phyloP scores from a whole-genome alignment of 2,888 invertebrate genomes.

The Philopedon plagiatum region DNA sequence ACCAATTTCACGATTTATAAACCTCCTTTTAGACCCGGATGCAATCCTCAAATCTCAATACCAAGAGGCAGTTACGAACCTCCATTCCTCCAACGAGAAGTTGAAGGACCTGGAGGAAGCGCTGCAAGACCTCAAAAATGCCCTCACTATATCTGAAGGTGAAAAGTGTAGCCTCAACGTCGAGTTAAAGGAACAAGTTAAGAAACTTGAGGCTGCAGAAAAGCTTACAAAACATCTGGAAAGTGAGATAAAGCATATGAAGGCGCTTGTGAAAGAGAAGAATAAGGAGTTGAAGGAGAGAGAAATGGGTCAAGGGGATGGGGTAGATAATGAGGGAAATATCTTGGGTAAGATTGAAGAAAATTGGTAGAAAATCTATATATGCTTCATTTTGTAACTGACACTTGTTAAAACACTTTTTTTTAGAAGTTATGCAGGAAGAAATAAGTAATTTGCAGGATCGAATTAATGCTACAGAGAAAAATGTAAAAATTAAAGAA shows the following conservation, averaged over 20 bases:
- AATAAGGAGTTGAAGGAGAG: not conserved
- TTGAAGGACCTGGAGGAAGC: constrained; percentile 52
- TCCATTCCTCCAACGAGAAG: constrained; percentile 52
- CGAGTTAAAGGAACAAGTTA: constrained; percentile 50
- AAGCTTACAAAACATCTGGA: constrained; percentile 19
- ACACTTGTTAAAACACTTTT: not conserved
- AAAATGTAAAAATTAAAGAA: not conserved
- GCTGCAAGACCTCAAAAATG: constrained; percentile 54
- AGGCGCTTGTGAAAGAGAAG: constrained; percentile 9
- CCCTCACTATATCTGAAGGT: constrained; percentile 56
- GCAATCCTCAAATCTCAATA: constrained; percentile 49
- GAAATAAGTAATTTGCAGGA: constrained; percentile 1
- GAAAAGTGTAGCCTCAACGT: constrained; percentile 56
- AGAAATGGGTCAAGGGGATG: constrained; percentile 6
- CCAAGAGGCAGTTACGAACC: constrained; percentile 48
- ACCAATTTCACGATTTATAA: too few species aligned
- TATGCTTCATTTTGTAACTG: not conserved
- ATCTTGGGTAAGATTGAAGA: not conserved
- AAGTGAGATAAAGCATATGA: constrained; percentile 1
- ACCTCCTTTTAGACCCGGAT: constrained; percentile 33
- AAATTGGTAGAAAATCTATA: not conserved
- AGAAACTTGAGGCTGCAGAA: constrained; percentile 26
- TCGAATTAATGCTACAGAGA: constrained; percentile 7
- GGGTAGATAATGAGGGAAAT: not conserved
- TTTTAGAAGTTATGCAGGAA: constrained; percentile 6